A percentile compares a stretch with the other conserved stretches of the same genome.
These are phyloP conservation scores for Tenthredo amoena DNA, from an alignment of 2,888 invertebrate genomes.

Conservation along the genomic window DNA sequence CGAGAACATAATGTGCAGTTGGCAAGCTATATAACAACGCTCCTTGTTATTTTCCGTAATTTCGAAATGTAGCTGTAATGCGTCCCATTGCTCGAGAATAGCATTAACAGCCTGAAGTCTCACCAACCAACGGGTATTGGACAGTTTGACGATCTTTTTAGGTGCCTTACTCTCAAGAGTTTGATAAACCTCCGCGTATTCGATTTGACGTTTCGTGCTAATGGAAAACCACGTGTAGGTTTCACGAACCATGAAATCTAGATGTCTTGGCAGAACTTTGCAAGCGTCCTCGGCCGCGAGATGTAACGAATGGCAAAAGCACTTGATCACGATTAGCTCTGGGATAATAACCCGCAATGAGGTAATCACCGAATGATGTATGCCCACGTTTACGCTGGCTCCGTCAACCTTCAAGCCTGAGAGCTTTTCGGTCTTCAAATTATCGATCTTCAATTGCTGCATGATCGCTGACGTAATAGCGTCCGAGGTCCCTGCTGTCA, in stretches of 20 bases:
- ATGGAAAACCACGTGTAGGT: conserved; percentile 49
- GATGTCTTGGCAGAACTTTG: conserved; percentile 49
- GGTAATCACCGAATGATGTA: conserved; percentile 59
- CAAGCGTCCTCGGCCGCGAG: conserved; percentile 50
- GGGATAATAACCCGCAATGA: conserved; percentile 46
- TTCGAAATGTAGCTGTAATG: conserved; percentile 5
- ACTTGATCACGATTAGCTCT: conserved; percentile 50
- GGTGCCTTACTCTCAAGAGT: conserved; percentile 39
- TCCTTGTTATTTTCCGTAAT: neutral
- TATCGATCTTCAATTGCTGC: conserved; percentile 57
- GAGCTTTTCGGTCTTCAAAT: conserved; percentile 59
- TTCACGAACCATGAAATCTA: conserved; percentile 52
- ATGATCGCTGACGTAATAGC: conserved; percentile 51
- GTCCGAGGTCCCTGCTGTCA: conserved; percentile 57
- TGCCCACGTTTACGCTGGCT: conserved; percentile 63
- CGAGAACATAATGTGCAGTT: neutral
- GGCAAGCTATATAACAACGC: neutral
- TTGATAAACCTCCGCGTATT: conserved; percentile 45
- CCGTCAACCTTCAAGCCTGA: conserved; percentile 63
- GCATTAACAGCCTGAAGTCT: conserved; percentile 15
- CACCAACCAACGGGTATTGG: conserved; percentile 61
- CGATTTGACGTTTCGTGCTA: conserved; percentile 50
- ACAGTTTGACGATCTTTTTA: conserved; percentile 60
- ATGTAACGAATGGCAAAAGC: conserved; percentile 55
- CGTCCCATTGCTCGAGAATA: conserved; percentile 5